phyloP scores from a whole-genome alignment of 2,113 vertebrate genomes.

The Thunnus maccoyii region DNA sequence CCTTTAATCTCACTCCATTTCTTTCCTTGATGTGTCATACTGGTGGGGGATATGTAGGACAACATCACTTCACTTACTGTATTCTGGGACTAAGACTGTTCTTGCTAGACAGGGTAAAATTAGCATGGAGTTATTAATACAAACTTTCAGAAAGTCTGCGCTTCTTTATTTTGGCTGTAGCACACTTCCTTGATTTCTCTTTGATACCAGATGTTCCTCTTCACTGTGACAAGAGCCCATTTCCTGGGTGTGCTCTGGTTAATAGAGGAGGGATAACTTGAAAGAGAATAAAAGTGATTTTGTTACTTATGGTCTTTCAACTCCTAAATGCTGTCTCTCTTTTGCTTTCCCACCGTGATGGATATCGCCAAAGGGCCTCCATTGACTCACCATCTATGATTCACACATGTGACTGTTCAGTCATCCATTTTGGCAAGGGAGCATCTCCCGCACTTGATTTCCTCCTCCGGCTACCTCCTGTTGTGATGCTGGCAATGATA shows the following conservation, averaged over 20 bases:
- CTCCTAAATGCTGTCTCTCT: constrained; percentile 33
- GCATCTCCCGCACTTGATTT: constrained; percentile 44
- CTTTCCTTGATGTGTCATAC: constrained; percentile 60
- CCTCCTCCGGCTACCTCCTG: constrained; percentile 58
- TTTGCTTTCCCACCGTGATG: constrained; percentile 12
- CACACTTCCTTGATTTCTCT: constrained; percentile 45
- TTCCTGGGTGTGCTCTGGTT: constrained; percentile 39
- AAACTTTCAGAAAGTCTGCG: constrained; percentile 53
- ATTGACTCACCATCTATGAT: constrained; percentile 60
- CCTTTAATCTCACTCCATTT: constrained; percentile 58
- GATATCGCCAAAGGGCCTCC: constrained; percentile 41
- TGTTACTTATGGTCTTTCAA: constrained; percentile 42
- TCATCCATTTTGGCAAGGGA: constrained; percentile 54
- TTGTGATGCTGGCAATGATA: constrained; percentile 45
- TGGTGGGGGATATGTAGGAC: constrained; percentile 57
- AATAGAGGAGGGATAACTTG: constrained; percentile 40
- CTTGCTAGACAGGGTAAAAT: constrained; percentile 64
- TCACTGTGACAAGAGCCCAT: constrained; percentile 34
- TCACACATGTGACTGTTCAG: constrained; percentile 54
- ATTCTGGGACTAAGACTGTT: constrained; percentile 57
- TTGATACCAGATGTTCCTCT: constrained; percentile 64
- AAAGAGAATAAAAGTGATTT: constrained; percentile 54
- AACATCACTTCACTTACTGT: constrained; percentile 60
- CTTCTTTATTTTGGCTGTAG: constrained; percentile 52
- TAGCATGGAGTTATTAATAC: constrained; percentile 62